phyloP scores from a whole-genome alignment of 2,797 vertebrate genomes.

The Anas flavirostris region DNA sequence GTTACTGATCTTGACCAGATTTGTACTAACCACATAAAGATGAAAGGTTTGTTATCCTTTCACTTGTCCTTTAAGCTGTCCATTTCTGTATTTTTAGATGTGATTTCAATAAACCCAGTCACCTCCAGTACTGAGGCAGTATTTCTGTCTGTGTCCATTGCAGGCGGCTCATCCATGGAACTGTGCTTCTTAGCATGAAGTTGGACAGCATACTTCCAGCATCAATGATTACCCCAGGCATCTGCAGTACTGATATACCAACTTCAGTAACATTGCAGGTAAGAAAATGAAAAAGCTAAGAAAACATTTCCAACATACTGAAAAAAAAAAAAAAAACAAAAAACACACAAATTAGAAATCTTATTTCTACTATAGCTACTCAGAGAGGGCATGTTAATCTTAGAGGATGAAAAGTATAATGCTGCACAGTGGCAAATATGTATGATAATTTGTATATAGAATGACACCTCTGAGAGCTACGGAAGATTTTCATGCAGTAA shows the following conservation, averaged over 20 bases:
- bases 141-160: background rate
- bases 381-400: background rate
- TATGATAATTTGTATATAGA: background rate
- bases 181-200: slow-evolving; percentile 59
- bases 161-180: slow-evolving; percentile 43
- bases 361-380: fast-evolving
- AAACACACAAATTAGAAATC: background rate
- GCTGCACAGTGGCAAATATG: background rate
- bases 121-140: background rate
- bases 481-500: background rate
- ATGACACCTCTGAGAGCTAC: background rate
- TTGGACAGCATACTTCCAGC: background rate
- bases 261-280: slow-evolving; percentile 72
- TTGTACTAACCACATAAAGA: background rate
- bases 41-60: background rate
- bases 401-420: background rate
- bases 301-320: background rate
- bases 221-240: slow-evolving; percentile 56
- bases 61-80: background rate
- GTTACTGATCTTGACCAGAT: background rate
- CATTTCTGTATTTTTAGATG: background rate
- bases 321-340: background rate
- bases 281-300: background rate
- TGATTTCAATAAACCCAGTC: background rate
- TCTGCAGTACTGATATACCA: slow-evolving; percentile 56